Conservation (phyloP, 2,797 vertebrate genomes). For the Erithacus rubecula region DNA sequence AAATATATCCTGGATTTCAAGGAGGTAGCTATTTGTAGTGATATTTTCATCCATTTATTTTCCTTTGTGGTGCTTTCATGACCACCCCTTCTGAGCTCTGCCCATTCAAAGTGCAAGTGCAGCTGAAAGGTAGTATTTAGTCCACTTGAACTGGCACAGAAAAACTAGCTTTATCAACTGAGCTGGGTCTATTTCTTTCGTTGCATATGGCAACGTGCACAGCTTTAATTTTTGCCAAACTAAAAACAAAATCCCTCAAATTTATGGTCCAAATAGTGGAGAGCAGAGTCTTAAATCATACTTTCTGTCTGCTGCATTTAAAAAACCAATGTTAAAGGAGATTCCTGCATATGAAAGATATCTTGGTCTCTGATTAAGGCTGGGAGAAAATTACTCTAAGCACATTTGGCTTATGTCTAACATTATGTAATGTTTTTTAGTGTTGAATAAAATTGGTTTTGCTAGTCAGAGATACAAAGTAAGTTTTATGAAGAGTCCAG, state of each 20-base stretch:
- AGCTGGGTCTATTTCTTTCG: not conserved
- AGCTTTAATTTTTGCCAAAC: not conserved
- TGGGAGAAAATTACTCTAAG: not conserved
- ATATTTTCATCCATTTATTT: slow-evolving; percentile 3
- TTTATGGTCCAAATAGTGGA: not conserved
- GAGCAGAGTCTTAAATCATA: not conserved
- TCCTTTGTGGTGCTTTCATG: not conserved
- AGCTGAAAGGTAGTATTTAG: not conserved
- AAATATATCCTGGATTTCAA: slow-evolving; percentile 11
- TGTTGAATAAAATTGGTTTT: not conserved
- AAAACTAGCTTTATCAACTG: not conserved
- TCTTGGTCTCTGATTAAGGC: not conserved
- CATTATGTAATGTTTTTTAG: not conserved
- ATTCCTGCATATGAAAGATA: not conserved
- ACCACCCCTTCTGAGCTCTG: not conserved
- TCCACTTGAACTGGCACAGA: not conserved
- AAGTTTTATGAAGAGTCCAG: not conserved
- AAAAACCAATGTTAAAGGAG: not conserved
- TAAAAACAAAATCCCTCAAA: not conserved
- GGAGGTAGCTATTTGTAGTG: not conserved
- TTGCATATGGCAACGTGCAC: not conserved
- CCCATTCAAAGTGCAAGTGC: not conserved
- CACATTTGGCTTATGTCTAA: not conserved
- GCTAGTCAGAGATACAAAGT: not conserved
- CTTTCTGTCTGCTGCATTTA: not conserved